A percentile compares a stretch with the other conserved stretches of the same genome.
phyloP scores from a whole-genome alignment of 1,140 invertebrate genomes.

The Coelopa frigida region DNA sequence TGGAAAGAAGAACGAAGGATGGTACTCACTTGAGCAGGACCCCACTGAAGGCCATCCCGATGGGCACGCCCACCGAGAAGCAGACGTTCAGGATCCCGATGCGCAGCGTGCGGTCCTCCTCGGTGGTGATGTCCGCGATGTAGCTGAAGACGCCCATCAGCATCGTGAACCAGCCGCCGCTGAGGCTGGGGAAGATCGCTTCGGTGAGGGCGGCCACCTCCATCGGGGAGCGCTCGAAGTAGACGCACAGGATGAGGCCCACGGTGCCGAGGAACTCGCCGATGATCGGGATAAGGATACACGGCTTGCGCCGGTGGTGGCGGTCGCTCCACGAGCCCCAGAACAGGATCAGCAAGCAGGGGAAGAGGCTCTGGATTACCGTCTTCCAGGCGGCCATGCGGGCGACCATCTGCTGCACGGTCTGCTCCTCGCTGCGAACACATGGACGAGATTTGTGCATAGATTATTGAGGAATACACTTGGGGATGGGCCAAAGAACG shows the following conservation, averaged over 20 bases:
- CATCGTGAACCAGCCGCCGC: constrained; percentile 75
- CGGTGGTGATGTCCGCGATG: constrained; percentile 74
- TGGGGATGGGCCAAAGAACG: too few relatives aligned
- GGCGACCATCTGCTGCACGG: constrained; percentile 68
- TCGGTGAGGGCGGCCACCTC: constrained; percentile 68
- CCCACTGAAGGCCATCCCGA: constrained; percentile 69
- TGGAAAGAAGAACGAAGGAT: neutral
- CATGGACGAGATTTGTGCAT: too few relatives aligned
- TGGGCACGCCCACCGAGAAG: constrained; percentile 69
- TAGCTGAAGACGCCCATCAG: constrained; percentile 87
- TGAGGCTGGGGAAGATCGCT: constrained; percentile 68
- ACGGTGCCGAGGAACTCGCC: constrained; percentile 71
- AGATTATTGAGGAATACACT: too few relatives aligned
- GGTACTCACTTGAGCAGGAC: constrained; percentile 50
- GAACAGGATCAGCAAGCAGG: constrained; percentile 68
- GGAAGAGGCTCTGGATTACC: constrained; percentile 64
- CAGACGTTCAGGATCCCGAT: constrained; percentile 80
- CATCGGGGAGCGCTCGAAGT: constrained; percentile 69
- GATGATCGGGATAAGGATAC: constrained; percentile 73
- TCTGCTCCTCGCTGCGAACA: constrained; percentile 53
- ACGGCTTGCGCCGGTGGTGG: constrained; percentile 68
- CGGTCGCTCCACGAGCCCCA: constrained; percentile 70
- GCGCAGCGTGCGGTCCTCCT: constrained; percentile 69
- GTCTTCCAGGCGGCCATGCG: constrained; percentile 75
- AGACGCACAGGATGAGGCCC: constrained; percentile 70